Base-by-base conservation (phyloP, 2,888 invertebrate species). In the Eilema depressum region DNA sequence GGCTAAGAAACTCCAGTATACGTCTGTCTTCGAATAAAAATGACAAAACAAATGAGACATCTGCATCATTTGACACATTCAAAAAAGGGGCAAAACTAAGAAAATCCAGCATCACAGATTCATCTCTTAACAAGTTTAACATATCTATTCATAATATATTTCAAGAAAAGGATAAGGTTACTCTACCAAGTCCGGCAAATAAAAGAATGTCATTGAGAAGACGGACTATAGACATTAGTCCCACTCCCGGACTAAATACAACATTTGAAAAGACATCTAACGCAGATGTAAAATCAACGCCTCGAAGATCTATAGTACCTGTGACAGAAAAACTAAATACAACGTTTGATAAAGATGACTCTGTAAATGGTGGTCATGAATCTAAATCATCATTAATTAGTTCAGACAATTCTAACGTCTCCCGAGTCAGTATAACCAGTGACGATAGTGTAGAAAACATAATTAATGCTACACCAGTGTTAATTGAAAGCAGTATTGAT, bases 401-500 rank as follows among this genome's bases (percentile, higher is more conserved):
- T 71, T 89, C 91, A 0, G 90, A 93, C 68, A 81, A 86, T 17
- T 88, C 87, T 3, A 81, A 88, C 11, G 80, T 82, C 41, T 90
- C 90, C 0, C 85, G 85, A 17, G 89, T 94, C 10, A 94, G 92
- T 73, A 90, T 94, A 20, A 92, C 91, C 0, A 94, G 93, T 80
- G 92, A 94, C 73, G 92, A 95, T 20, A 92, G 92, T 0, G 85
- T 82, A 11, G 91, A 91, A 67, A 90, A 92, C 67, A 91, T 93
- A 41, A 76, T 91, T 0, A 93, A 93, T 68, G 86, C 85, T 0
- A 92, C 92, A 41, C 92, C 93, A 1, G 70, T 94, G 7, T 81
- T 94, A 0, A 88, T 95, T 69, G 94, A 94, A 57, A 95, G 93
- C 71, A 94, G 93, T 74, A 79, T 93, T 37, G 93, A 94, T 57